Base-by-base conservation (phyloP, 2,797 vertebrate species). In the Eurystomus glaucurus region DNA sequence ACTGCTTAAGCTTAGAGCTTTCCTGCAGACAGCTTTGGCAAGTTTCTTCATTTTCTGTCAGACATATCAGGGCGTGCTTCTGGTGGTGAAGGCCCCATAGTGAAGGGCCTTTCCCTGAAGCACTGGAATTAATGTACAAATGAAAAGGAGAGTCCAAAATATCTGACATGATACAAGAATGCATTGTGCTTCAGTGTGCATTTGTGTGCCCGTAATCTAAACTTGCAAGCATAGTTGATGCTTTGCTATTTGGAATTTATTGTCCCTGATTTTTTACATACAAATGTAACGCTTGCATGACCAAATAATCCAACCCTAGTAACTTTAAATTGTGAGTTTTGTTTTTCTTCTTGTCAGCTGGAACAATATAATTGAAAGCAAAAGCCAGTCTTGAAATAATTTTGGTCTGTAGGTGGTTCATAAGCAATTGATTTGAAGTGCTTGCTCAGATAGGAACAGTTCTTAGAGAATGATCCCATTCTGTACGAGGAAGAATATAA, bases 351-450 rank as follows among this genome's bases (percentile, higher is more conserved):
- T 78, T 52, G 46, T 68, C 37, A 51, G 39, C 46, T 77, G 66
- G 51, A 78, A 81, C 58, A 87, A 45, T 68, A 51, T 46, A 54
- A 10, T 51, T 77, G 88, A 68, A 93, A 88, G 28, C 23, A 90
- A 70, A 90, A 93, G 51, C 62, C 62, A 48, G 17, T 66, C 71
- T 79, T 85, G 74, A 93, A 89, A 86, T 94, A 76, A 54, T 77
- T 77, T 57, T 60, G 54, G 66, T 90, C 92, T 84, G 88, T 96
- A 94, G 86, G 93, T 91, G 93, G 74, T 74, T 96, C 7, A 7
- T 79, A 41, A 87, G 55, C 74, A 74, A 43, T 57, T 70, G 83
- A 64, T 93, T 76, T 89, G 72, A 74, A 94, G 62, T 29, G 43
- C 70, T 93, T 41, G 11, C 51, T 93, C n/a, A 29, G 74, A 46